Base-by-base conservation (phyloP, 2,797 vertebrate genomes). In the Staurois parvus region DNA sequence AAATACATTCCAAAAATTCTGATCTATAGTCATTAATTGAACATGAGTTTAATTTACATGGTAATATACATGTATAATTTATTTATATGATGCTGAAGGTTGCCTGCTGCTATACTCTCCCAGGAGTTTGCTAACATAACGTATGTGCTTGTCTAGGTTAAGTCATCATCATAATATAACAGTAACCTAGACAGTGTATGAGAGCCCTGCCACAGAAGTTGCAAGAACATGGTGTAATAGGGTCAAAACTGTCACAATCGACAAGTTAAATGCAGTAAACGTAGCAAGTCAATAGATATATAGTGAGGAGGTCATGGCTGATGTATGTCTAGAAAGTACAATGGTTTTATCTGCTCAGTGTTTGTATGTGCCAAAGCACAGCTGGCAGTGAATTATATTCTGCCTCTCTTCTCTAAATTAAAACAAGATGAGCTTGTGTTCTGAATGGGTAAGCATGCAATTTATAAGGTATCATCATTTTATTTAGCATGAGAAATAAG, bases 311-410 rank as follows among this genome's bases (percentile, higher is more conserved):
- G 91, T 92, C 89, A 91, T 83, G 88, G 84, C 88, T 85, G 90
- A 90, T 91, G 83, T 84, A 89, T 89, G 90, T 91, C 92, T 90
- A 82, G 90, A 86, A 89, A 91, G 91, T 91, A 90, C 89, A 90
- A 84, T 90, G 89, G 85, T 89, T 89, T 87, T 90, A 90, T 89
- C 89, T 91, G 84, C 89, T 91, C 86, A 90, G 88, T 90, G 89
- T 89, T 90, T 87, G 85, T 86, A 87, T 91, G 87, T 89, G 87
- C 90, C 87, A 89, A 79, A 78, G 83, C 62, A n/a, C 84, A 59
- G 45, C 37, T 83, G 81, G 72, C 42, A 73, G 64, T 84, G 70
- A 84, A 70, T 84, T 76, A 48, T 69, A 56, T 84, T 67, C 72
- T 69, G 40, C 64, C 62, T 32, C 70, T 74, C 40, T 83, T 74